phyloP scores from a whole-genome alignment of 2,888 invertebrate genomes.

The Cosmia trapezina region DNA sequence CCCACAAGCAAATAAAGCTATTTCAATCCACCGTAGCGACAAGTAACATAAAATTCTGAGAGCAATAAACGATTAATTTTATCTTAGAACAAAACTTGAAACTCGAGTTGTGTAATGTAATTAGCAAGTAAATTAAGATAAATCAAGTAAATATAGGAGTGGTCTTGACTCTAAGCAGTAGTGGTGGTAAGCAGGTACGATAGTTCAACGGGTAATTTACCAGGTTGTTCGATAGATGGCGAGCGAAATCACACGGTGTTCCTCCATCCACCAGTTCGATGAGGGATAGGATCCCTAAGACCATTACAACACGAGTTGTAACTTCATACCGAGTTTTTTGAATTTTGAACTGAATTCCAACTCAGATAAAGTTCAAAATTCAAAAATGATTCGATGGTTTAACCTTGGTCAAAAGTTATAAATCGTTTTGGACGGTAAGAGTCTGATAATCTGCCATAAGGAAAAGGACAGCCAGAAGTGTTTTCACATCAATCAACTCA shows the following conservation, averaged over 20 bases:
- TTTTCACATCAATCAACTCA: not conserved
- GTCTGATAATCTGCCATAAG: not conserved
- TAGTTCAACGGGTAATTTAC: not conserved
- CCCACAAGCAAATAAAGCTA: conserved; percentile 22
- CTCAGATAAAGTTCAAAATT: not conserved
- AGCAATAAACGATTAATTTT: conserved; percentile 22
- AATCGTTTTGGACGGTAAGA: not conserved
- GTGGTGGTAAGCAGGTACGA: not conserved
- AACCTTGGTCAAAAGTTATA: not conserved
- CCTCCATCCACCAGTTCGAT: too few relatives aligned
- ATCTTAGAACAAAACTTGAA: conserved; percentile 27
- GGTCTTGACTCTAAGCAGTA: not conserved
- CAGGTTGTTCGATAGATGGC: not conserved
- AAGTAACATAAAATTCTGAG: conserved; percentile 24
- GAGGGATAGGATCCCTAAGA: too few relatives aligned
- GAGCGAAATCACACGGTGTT: too few relatives aligned
- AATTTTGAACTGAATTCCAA: not conserved
- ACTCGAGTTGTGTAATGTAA: conserved; percentile 3
- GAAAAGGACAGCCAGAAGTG: too few relatives aligned
- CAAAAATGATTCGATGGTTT: not conserved
- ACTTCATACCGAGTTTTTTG: too few relatives aligned
- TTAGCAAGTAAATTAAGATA: conserved; percentile 11
- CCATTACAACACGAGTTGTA: too few relatives aligned
- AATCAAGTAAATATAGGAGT: not conserved
- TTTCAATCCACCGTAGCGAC: conserved; percentile 6